Base-by-base conservation (phyloP, 92 coral and sea anemone species). In the Porites rus region DNA sequence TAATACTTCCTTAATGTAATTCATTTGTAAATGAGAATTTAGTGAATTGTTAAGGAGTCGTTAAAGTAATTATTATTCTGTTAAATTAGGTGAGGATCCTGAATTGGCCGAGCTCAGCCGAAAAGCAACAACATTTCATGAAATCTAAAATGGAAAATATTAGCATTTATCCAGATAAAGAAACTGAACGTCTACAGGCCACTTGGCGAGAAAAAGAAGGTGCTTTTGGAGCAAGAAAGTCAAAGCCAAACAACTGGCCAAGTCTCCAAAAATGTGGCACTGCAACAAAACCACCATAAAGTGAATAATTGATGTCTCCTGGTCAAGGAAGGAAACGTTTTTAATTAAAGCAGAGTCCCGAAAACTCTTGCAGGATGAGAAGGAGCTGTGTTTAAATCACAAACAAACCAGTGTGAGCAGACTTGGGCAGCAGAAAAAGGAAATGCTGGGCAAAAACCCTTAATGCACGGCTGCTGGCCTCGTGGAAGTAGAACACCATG, bases 271-370 rank as follows among this genome's bases (percentile, higher is more conserved):
- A 78, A 86, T 85, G 50, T 69, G 17, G 11, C 46, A 59, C 8
- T 56, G 46, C 16, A 19, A 24, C 28, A 78, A 62, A 65, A 85
- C 83, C 4, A 69, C 90, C 51, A 22, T 86, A 24, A 25, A 31
- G 18, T 88, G 84, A n/a, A 82, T 88, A 1, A 88, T 88, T 25
- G 91, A 88, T 17, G 79, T 88, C 19, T 78, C 91, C 16, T 88
- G 91, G 91, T 68, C 84, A 3, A 22, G 82, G 78, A 24, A 79
- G 22, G 83, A 88, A 53, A 81, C 91, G 16, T 21, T 69, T 1
- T 18, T 88, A 13, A 80, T 82, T 19, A 83, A 82, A 11, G 69
- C 50, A 60, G 91, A 82, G 10, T 83, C 88, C 54, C 63, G 79
- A 8, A 66, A 88, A 69, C 17, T 81, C 4, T 18, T 65, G 4